These are phyloP conservation scores for Phyllopteryx taeniolatus DNA, from an alignment of 2,113 vertebrate genomes.

Conservation along the genomic window DNA sequence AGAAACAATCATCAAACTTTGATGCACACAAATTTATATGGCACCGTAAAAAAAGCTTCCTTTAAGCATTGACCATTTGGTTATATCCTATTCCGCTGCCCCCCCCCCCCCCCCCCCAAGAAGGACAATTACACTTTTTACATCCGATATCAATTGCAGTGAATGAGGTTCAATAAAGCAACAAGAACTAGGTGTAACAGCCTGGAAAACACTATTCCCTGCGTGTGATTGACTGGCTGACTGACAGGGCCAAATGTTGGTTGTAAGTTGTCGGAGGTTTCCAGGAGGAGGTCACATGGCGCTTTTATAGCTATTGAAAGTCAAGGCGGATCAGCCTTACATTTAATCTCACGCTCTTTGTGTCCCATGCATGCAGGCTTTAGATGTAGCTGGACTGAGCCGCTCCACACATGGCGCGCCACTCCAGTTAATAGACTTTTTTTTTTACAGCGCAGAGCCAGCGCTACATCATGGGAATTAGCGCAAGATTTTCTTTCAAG, in stretches of 20 bases:
- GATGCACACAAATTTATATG: too few relatives aligned
- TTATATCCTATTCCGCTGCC: too few relatives aligned
- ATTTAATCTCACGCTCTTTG: conserved; percentile 64
- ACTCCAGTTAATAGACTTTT: conserved; percentile 50
- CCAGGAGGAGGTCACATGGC: conserved; percentile 48
- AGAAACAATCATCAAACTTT: too few relatives aligned
- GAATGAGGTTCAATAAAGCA: neutral
- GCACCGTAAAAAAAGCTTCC: too few relatives aligned
- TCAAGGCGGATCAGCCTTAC: conserved; percentile 59
- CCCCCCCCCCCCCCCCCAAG: too few relatives aligned
- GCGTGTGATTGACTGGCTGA: conserved; percentile 11
- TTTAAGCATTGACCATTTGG: too few relatives aligned
- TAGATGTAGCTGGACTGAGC: conserved; percentile 53
- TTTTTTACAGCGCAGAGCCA: neutral
- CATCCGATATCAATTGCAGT: too few relatives aligned
- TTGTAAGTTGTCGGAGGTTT: conserved; percentile 37
- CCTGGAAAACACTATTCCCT: neutral
- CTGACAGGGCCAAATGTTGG: conserved; percentile 27
- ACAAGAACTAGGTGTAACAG: neutral
- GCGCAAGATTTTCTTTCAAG: neutral
- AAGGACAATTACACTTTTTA: neutral
- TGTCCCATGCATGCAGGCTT: conserved; percentile 49
- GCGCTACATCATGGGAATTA: neutral
- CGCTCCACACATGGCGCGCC: conserved; percentile 46
- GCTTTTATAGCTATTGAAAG: conserved; percentile 52